Evolutionary conservation across 2,888 invertebrate genomes (phyloP).

Genomic region (Baccha elongata): DNA sequence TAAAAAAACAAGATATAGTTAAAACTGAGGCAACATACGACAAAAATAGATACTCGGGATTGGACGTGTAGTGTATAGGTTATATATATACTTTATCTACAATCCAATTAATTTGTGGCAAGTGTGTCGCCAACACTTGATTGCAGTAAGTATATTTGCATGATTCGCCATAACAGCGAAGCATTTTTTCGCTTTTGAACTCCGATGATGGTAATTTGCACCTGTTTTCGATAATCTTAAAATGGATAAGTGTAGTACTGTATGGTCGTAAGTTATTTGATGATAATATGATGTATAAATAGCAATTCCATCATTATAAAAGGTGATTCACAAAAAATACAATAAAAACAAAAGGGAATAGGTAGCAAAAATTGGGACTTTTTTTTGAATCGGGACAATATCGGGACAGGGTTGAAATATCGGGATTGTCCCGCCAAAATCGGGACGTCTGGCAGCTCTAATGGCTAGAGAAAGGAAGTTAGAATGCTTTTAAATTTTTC

Average conservation of each 20-base stretch:
- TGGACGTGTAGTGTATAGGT: conserved; percentile 45
- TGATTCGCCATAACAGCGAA: conserved; percentile 31
- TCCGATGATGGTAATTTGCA: conserved; percentile 55
- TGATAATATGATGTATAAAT: no score
- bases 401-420: no score
- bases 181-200: conserved; percentile 13
- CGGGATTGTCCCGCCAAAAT: no score
- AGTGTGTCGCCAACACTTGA: conserved; percentile 73
- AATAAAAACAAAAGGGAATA: no score
- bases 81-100: conserved; percentile 57
- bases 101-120: conserved; percentile 73
- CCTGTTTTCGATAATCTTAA: conserved; percentile 54
- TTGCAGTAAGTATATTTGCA: conserved; percentile 60
- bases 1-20: conserved; percentile 5
- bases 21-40: conserved; percentile 3
- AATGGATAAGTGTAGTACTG: conserved; percentile 31
- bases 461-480: no score
- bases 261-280: conserved; percentile 49
- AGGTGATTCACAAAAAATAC: no score
- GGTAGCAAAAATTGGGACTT: no score
- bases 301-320: no score
- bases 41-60: conserved; percentile 40
- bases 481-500: no score
- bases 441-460: no score
- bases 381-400: no score